Evolutionary conservation across 2,888 invertebrate genomes (phyloP), one percentile per base, ranked within the genome.

Genomic region (Campoplex capitator): DNA sequence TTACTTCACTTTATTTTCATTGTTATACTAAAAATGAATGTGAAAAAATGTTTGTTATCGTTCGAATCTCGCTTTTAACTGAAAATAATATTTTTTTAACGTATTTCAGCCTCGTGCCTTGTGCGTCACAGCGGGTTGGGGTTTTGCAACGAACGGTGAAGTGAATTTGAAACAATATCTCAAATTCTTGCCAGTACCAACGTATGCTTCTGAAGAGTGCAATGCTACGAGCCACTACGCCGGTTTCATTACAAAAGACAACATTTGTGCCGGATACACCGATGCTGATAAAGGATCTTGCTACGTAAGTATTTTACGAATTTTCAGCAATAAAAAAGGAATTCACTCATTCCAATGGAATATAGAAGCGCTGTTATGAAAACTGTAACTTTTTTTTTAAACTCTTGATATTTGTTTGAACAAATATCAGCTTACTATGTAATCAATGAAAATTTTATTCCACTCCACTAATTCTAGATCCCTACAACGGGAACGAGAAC

Each of bases 171-270:
- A 95, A 85, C 95, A 95, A 89, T 95, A 95, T 90, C 93, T 95
- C 9, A 95, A 95, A 89, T 95, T 96, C 91, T 91, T 96, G 87
- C 95, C 95, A 35, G 95, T 96, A 73, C 96, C 96, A 51, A 95
- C 95, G 42, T 95, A 96, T 68, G 95, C 95, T 86, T 93, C 94
- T 28, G 93, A 94, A 13, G 95, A 95, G 89, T 96, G 96, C 90
- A 96, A 96, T 91, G 95, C 96, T 11, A 96, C 96, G 16, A 95
- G 95, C 89, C 96, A 96, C 92, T 96, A 96, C 90, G 95, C 96
- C 85, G 96, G 96, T 48, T 95, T 95, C 84, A 94, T 96, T 68
- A 95, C 95, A n/a, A 92, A 94, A 65, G 95, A 95, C 88, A 95
- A 96, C 90, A 95, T 96, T 86, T 97, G 96, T 90, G 96, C 96